Percentiles rank a stretch among this genome's conserved stretches.
Evolutionary conservation across 2,888 invertebrate species (phyloP).

Genomic region (Dynastes hyllus): DNA sequence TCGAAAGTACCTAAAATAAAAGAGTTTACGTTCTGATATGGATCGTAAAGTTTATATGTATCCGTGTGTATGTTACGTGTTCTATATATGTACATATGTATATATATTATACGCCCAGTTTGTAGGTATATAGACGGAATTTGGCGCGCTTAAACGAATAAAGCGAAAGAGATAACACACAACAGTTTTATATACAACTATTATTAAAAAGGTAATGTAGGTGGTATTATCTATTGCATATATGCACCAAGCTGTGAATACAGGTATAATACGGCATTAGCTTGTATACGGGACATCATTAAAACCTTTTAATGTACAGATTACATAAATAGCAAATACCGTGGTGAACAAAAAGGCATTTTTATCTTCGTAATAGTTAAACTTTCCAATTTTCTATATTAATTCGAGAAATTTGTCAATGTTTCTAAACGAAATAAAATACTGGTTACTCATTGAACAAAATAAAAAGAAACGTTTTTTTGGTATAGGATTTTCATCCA

Average conservation of each 20-base stretch:
- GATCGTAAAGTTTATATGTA: slow-evolving; percentile 31
- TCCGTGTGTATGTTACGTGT: background rate
- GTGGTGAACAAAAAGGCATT: too few relatives aligned
- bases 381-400: too few relatives aligned
- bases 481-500: too few relatives aligned
- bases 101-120: slow-evolving; percentile 1
- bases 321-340: too few relatives aligned
- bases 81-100: slow-evolving; percentile 3
- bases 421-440: too few relatives aligned
- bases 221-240: slow-evolving; percentile 9
- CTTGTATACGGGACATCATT: too few relatives aligned
- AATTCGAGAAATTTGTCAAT: too few relatives aligned
- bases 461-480: too few relatives aligned
- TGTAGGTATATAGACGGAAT: slow-evolving; percentile 3
- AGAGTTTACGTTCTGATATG: slow-evolving; percentile 28
- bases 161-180: slow-evolving; percentile 11
- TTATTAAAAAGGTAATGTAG: slow-evolving; percentile 25
- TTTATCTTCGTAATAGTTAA: too few relatives aligned
- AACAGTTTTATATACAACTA: slow-evolving; percentile 23
- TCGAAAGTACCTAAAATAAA: slow-evolving; percentile 31
- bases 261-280: background rate
- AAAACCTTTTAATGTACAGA: too few relatives aligned
- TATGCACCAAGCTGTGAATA: background rate
- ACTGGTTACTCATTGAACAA: too few relatives aligned
- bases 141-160: slow-evolving; percentile 4